Conservation (phyloP, 2,797 vertebrate species). For the Knipowitschia caucasica region DNA sequence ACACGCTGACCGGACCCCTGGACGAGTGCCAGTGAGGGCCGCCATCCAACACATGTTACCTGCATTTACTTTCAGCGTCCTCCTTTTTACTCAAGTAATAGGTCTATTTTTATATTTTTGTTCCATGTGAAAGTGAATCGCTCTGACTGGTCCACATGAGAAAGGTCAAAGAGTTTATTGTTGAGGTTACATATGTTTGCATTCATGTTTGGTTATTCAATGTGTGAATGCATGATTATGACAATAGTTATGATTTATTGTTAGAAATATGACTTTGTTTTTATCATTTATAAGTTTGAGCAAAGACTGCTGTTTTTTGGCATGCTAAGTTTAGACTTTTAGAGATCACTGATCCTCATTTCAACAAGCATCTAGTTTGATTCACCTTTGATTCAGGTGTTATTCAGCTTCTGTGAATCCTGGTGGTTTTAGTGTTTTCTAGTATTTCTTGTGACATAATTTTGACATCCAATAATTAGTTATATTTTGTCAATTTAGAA, state of each 20-base stretch:
- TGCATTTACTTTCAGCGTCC: slow-evolving; percentile 4
- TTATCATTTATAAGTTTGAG: slow-evolving; percentile 28
- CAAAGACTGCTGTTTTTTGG: slow-evolving; percentile 47
- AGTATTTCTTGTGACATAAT: slow-evolving; percentile 47
- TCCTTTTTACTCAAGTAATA: slow-evolving; percentile 33
- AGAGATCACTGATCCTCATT: slow-evolving; percentile 15
- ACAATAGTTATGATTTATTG: slow-evolving; percentile 57
- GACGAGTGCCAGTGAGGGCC: slow-evolving; percentile 88
- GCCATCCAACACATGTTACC: background rate
- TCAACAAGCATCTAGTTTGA: slow-evolving; percentile 35
- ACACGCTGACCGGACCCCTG: slow-evolving; percentile 87
- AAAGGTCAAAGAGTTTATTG: slow-evolving; percentile 28
- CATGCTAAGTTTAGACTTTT: too few relatives aligned
- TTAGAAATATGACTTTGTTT: slow-evolving; percentile 37
- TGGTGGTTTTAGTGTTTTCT: slow-evolving; percentile 17
- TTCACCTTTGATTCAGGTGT: slow-evolving; percentile 1
- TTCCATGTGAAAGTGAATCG: slow-evolving; percentile 22
- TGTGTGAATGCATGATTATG: slow-evolving; percentile 46
- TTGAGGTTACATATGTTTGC: slow-evolving; percentile 23
- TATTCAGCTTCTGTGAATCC: slow-evolving; percentile 30
- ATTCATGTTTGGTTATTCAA: slow-evolving; percentile 39
- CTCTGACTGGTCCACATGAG: slow-evolving; percentile 20
- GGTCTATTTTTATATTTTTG: slow-evolving; percentile 57
- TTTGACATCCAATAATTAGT: slow-evolving; percentile 47
- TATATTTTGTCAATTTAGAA: too few relatives aligned